phyloP scores from a whole-genome alignment of 2,888 invertebrate genomes.

The Cheilosia pagana region DNA sequence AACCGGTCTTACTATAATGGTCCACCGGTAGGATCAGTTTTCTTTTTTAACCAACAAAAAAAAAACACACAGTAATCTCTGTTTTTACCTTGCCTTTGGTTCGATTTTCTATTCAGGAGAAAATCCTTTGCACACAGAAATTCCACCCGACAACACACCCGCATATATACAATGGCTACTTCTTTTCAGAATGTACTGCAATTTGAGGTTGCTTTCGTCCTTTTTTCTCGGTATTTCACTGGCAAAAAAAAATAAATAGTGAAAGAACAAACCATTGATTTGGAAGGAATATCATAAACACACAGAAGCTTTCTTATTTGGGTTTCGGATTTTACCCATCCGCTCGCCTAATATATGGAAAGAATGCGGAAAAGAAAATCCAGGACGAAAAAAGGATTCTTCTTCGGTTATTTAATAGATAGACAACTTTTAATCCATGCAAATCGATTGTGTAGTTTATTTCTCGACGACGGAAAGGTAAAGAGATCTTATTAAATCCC shows the following conservation, averaged over 20 bases:
- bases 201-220: conserved; percentile 50
- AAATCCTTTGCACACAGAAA: conserved; percentile 52
- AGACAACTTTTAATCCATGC: conserved; percentile 69
- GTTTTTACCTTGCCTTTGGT: conserved; percentile 64
- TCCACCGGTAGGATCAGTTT: conserved; percentile 68
- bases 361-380: conserved; percentile 68
- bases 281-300: conserved; percentile 69
- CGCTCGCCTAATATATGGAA: conserved; percentile 49
- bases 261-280: background rate
- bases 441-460: conserved; percentile 68
- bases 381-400: conserved; percentile 51
- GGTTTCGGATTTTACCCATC: conserved; percentile 49
- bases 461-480: conserved; percentile 27
- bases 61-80: conserved; percentile 57
- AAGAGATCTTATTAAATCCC: conserved; percentile 58
- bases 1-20: conserved; percentile 55
- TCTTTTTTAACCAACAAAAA: conserved; percentile 30
- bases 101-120: conserved; percentile 61
- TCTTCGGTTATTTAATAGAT: conserved; percentile 47
- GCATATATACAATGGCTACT: conserved; percentile 53
- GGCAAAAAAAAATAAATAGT: conserved; percentile 7
- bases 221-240: conserved; percentile 23
- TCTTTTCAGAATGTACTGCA: conserved; percentile 48
- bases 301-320: conserved; percentile 65
- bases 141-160: conserved; percentile 14